Evolutionary conservation across 1,140 invertebrate genomes (phyloP).

Genomic region (Drosophila baimaii): DNA sequence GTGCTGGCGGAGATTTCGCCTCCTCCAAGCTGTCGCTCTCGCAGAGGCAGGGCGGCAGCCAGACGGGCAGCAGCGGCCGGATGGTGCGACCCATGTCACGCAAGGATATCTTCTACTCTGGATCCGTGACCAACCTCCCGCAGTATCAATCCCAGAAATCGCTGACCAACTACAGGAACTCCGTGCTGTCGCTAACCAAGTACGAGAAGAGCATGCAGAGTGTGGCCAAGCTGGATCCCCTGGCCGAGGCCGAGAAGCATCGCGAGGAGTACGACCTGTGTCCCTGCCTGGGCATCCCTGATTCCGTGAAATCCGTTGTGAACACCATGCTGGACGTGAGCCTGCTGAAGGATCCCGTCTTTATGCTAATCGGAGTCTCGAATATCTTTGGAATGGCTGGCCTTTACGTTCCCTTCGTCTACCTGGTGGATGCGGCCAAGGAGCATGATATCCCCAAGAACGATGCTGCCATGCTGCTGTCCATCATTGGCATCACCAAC

Average conservation of each 20-base stretch:
- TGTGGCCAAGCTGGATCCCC: constrained; percentile 71
- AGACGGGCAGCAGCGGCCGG: constrained; percentile 54
- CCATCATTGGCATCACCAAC: constrained; percentile 98
- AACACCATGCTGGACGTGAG: constrained; percentile 97
- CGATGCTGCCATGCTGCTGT: constrained; percentile 94
- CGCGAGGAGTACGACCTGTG: constrained; percentile 90
- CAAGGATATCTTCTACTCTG: constrained; percentile 99
- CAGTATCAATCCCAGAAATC: constrained; percentile 97
- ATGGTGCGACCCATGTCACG: constrained; percentile 96
- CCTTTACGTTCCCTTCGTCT: constrained; percentile 97
- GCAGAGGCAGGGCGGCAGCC: constrained; percentile 66
- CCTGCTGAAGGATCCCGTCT: constrained; percentile 94
- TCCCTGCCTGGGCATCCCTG: constrained; percentile 91
- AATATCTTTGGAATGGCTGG: constrained; percentile 97
- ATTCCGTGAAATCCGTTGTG: constrained; percentile 92
- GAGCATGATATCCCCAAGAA: constrained; percentile 89
- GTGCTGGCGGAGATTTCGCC: constrained; percentile 83
- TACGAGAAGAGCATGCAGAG: constrained; percentile 87
- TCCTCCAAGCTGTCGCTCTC: constrained; percentile 85
- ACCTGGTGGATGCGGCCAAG: constrained; percentile 93
- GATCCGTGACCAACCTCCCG: constrained; percentile 95
- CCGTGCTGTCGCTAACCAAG: constrained; percentile 91
- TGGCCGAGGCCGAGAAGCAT: constrained; percentile 87
- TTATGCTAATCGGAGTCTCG: constrained; percentile 96
- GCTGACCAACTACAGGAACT: constrained; percentile 93